Evolutionary conservation across 2,797 vertebrate genomes (phyloP).

Genomic region (Pseudochirops corinnae): DNA sequence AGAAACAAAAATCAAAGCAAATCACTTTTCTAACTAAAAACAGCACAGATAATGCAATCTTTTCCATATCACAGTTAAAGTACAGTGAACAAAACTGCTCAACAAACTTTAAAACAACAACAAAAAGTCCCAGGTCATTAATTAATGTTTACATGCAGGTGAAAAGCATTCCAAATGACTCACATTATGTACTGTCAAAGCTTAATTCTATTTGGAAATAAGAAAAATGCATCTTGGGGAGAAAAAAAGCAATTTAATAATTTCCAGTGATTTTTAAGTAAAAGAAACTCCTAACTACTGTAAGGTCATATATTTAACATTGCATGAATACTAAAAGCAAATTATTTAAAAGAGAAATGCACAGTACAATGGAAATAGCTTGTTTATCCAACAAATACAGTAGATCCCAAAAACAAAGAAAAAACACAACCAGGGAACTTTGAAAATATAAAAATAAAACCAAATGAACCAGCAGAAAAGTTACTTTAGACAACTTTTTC

Average conservation of each 20-base stretch:
- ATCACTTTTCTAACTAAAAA: conserved; percentile 85
- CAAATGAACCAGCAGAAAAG: conserved; percentile 80
- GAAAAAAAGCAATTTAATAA: conserved; percentile 86
- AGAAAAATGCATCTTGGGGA: conserved; percentile 86
- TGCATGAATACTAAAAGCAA: conserved; percentile 86
- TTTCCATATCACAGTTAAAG: conserved; percentile 85
- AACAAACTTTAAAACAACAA: conserved; percentile 83
- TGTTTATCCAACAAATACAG: conserved; percentile 87
- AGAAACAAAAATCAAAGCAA: conserved; percentile 86
- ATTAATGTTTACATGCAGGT: conserved; percentile 85
- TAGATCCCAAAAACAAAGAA: conserved; percentile 84
- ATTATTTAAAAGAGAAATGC: conserved; percentile 84
- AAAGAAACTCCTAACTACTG: conserved; percentile 86
- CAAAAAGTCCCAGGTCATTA: conserved; percentile 85
- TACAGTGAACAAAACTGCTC: conserved; percentile 86
- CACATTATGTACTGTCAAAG: conserved; percentile 87
- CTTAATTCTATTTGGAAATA: conserved; percentile 86
- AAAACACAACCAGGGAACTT: conserved; percentile 80
- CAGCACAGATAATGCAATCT: conserved; percentile 86
- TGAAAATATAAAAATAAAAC: conserved; percentile 80
- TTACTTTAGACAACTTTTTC: conserved; percentile 82
- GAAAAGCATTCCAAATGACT: conserved; percentile 86
- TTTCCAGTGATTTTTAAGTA: conserved; percentile 89
- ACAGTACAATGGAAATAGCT: conserved; percentile 87
- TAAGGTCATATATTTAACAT: conserved; percentile 84